Evolutionary conservation across 2,797 vertebrate species (phyloP).

Genomic region (Pangasius mekongensis): DNA sequence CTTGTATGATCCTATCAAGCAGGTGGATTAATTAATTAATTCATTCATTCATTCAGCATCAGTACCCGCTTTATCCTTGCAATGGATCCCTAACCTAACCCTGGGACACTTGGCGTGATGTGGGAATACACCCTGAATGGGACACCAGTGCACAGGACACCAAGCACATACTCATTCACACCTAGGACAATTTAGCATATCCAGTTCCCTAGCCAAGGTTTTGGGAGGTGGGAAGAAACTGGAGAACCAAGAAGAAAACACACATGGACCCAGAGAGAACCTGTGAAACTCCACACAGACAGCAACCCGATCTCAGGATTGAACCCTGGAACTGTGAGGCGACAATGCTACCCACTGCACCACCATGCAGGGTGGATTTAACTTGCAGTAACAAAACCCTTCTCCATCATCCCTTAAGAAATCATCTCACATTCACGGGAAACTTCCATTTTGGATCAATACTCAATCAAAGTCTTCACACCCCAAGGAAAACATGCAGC

Average conservation of each 20-base stretch:
- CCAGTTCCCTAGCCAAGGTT: neutral
- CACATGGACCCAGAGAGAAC: neutral
- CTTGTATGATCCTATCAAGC: neutral
- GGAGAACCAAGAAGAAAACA: neutral
- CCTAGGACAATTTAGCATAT: neutral
- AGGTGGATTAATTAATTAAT: neutral
- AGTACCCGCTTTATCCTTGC: neutral
- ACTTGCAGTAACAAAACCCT: conserved; percentile 8
- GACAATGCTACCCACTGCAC: neutral
- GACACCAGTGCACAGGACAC: neutral
- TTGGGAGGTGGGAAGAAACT: neutral
- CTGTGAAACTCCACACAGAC: neutral
- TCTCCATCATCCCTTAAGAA: conserved; percentile 24
- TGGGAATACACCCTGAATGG: neutral
- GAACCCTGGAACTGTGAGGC: neutral
- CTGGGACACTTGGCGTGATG: neutral
- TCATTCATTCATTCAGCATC: neutral
- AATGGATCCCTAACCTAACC: neutral
- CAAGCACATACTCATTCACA: neutral
- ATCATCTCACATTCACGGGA: conserved; percentile 50
- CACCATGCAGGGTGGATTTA: conserved; percentile 1
- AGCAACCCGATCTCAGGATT: neutral
- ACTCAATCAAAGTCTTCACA: conserved; percentile 69
- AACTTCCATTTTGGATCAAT: conserved; percentile 69
- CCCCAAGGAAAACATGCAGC: conserved; percentile 52